Base-by-base conservation (phyloP, 2,888 invertebrate species). In the Pollenia angustigena region DNA sequence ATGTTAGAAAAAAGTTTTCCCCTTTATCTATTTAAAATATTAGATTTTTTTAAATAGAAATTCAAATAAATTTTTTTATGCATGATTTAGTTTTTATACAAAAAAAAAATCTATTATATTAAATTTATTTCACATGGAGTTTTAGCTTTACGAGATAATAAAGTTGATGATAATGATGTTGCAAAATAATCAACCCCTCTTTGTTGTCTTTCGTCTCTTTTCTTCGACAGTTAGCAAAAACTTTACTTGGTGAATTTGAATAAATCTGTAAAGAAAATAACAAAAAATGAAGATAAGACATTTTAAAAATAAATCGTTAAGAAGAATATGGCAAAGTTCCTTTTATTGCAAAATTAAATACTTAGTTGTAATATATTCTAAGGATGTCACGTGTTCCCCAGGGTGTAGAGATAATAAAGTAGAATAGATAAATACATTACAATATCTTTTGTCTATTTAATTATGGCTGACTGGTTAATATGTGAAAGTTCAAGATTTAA, bases 191-290 rank as follows among this genome's bases (percentile, higher is more conserved):
- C 42, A 68, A 52, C 52, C 42, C 46, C 42, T 52, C 23, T 16
- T 64, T 76, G 23, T 18, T 46, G 32, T 46, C 23, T 48, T 44
- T 48, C 48, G 10, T 12, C 8, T 48, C 23, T 6, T 44, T n/a
- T 52, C 11, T 32, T 18, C 48, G 6, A 42, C 48, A 18, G 48
- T 12, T 8, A n/a, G 40, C 42, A 18, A 23, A 16, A 68, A 60
- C 1, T 81, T 82, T 54, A 82, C 69, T 82, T 85, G 81, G 58
- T 78, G 78, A 82, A 78, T 83, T 82, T 81, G 42, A 85, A 81
- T 81, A 81, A 64, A 81, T 83, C 85, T 48, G 52, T 32, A 58
- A 50, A 76, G 46, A 69, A 18, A 48, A 40, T 18, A 58, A 60
- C 1, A 62, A 16, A 54, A 46, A 16, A 60, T 12, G 8, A 14